Evolutionary conservation across 2,888 invertebrate genomes (phyloP), one percentile per base, ranked within the genome.

Genomic region (Megaustenia siamemsis): DNA sequence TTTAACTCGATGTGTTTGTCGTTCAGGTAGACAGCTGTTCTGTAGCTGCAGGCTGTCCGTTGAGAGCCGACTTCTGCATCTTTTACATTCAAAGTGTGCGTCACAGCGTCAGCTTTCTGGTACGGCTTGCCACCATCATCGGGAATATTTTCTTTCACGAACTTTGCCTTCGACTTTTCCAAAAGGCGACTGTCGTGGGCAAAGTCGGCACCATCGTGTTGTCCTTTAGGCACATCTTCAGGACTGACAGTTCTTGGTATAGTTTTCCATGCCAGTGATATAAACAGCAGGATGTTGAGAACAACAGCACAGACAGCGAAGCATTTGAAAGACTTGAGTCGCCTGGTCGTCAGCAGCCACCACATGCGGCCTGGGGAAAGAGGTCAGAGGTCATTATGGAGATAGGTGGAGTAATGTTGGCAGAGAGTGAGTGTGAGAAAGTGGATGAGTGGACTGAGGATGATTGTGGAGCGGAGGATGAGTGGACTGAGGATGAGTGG

Each of bases 11-110:
- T 69, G 28, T 49, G 68, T n/a, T 24, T 45, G 28, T 78, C 53
- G 40, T 49, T 56, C 35, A 83, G 21, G 32, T 83, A 78, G 10
- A 68, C 53, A 1, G 83, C 49, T 3, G 83, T 83, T 53, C 83
- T 56, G 35, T 83, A 83, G 43, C 68, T 38, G 56, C 83, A 83
- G 8, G 75, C 68, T 6, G 83, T 38, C 56, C 76, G 43, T 6
- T 40, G 40, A 43, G 15, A 8, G 3, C 40, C 73, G 8, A 24
- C 28, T 3, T 71, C 43, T 43, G 24, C 2, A 10, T 43, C 71
- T 45, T 43, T 24, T 43, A n/a, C 3, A 5, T 45, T 32, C 12
- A 21, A 28, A 40, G 10, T 38, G 6, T 12, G n/a, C 24, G 28
- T 38, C 0, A 12, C 12, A 1, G 35, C 77, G 15, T 24, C 40